Conservation (phyloP, 2,797 vertebrate species). For the Cirrhinus molitorella region DNA sequence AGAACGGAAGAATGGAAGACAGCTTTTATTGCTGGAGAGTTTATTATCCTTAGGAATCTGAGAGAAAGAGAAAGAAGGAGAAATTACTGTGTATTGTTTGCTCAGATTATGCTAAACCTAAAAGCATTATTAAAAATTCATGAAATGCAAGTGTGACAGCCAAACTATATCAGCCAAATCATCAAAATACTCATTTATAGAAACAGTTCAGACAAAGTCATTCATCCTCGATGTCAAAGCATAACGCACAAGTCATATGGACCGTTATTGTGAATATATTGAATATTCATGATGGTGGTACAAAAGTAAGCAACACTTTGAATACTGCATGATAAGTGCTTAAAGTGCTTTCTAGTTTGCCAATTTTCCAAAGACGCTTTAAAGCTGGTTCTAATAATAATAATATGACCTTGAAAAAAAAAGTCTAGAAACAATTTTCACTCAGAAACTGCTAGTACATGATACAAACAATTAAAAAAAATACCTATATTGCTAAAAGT, state of each 20-base stretch:
- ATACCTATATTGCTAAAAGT: no score
- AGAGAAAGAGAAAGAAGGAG: conserved; percentile 1
- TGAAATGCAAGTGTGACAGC: background rate
- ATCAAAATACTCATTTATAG: background rate
- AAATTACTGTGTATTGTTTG: background rate
- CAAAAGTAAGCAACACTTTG: background rate
- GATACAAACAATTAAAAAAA: background rate
- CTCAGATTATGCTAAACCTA: background rate
- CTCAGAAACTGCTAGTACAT: background rate
- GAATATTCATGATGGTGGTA: background rate
- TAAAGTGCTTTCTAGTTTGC: background rate
- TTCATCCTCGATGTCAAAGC: background rate
- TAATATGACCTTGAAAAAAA: background rate
- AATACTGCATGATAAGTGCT: background rate
- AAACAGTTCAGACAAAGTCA: background rate
- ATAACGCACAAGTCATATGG: no score
- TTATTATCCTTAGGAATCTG: conserved; percentile 77
- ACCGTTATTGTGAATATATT: background rate
- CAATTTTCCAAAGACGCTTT: background rate
- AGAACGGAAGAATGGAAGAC: conserved; percentile 91
- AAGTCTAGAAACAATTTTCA: background rate
- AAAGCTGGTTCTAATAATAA: background rate
- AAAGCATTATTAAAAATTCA: background rate
- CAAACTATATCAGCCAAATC: background rate
- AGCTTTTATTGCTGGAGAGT: conserved; percentile 63